Evolutionary conservation across 2,888 invertebrate species (phyloP).

Genomic region (Exephanes ischioxanthus): DNA sequence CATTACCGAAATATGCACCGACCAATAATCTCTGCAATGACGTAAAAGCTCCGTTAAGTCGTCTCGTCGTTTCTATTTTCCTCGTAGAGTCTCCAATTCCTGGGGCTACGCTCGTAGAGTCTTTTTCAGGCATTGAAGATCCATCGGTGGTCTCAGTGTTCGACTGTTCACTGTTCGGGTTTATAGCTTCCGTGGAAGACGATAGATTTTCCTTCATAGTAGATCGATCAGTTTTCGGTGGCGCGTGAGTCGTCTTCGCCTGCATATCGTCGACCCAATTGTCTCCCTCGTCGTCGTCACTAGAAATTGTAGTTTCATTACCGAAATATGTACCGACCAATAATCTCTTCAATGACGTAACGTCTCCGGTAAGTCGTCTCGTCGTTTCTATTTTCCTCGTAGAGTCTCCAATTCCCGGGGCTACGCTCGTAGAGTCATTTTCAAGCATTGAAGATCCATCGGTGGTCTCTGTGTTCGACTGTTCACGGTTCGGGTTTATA

Average conservation of each 20-base stretch:
- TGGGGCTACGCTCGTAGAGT: background rate
- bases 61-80: constrained; percentile 24
- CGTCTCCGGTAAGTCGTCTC: background rate
- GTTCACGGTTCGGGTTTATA: background rate
- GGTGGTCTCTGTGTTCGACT: background rate
- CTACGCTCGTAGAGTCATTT: background rate
- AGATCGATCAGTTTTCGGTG: background rate
- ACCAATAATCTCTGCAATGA: constrained; percentile 58
- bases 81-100: background rate
- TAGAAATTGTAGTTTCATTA: constrained; percentile 45
- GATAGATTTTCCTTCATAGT: background rate
- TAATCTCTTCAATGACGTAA: constrained; percentile 53
- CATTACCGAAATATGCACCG: constrained; percentile 52
- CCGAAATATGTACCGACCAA: constrained; percentile 57
- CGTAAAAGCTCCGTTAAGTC: constrained; percentile 2
- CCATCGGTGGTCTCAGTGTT: background rate
- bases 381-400: constrained; percentile 28
- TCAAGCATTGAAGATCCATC: background rate
- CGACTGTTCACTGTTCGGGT: background rate
- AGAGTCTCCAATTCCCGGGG: background rate
- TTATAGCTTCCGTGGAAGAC: background rate
- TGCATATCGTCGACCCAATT: constrained; percentile 49
- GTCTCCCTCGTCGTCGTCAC: background rate
- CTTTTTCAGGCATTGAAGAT: background rate
- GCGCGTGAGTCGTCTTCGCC: background rate